Base-by-base conservation (phyloP, 2,113 vertebrate species). In the Eonycteris spelaea region DNA sequence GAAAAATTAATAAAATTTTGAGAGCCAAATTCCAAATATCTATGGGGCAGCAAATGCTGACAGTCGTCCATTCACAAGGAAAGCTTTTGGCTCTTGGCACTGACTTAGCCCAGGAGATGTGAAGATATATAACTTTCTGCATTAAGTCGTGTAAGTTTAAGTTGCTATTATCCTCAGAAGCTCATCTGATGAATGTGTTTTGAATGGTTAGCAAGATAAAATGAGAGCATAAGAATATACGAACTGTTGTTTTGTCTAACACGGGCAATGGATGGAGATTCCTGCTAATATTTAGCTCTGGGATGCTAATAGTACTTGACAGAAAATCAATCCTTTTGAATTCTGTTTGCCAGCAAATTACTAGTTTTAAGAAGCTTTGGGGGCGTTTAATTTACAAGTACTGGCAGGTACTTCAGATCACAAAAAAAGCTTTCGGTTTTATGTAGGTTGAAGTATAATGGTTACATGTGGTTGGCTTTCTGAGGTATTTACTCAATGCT, bases 241-340 rank as follows among this genome's bases (percentile, higher is more conserved):
- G 63, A 97, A 95, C 40, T 95, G 53, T 40, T 93, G 35, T 57
- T 93, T 91, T 70, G 91, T 78, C 70, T 33, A 70, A 57, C 13
- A 51, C 40, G 15, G 55, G 71, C 38, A 74, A 65, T 35, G 28
- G 94, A 65, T 55, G 86, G 63, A 97, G 40, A 59, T 92, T 97
- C 70, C n/a, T 94, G 71, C 40, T 96, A 94, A 0, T 94, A 79
- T 95, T 97, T 98, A 94, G 53, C 12, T 94, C 74, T 94, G 57
- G 93, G 83, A 43, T 71, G 85, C 71, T 91, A 97, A 97, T 24
- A 92, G 78, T 95, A 43, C 96, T 92, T 83, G 87, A 97, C 83
- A 95, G 96, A 97, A 61, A 98, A 98, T 98, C 73, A 96, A 97
- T 98, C 80, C 22, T 96, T 97, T 98, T 96, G 86, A 96, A 30